These are phyloP conservation scores for Drosophila lini DNA, from an alignment of 1,140 invertebrate genomes.

Conservation along the genomic window DNA sequence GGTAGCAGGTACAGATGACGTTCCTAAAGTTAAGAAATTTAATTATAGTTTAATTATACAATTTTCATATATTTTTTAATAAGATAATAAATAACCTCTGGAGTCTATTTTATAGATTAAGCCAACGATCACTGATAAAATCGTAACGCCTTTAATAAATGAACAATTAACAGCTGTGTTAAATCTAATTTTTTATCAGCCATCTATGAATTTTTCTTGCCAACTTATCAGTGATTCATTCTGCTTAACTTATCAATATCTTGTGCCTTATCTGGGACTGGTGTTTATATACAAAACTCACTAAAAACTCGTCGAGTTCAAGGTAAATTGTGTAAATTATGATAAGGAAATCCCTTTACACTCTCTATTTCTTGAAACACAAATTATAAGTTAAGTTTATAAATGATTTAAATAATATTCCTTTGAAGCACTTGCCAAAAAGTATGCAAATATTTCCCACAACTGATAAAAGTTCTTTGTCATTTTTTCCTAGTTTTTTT, in stretches of 20 bases:
- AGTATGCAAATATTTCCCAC: not conserved
- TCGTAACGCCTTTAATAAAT: not conserved
- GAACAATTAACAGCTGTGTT: not conserved
- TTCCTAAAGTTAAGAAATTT: constrained; percentile 32
- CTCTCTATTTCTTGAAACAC: not conserved
- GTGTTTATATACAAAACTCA: not conserved
- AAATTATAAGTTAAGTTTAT: no score
- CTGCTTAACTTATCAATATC: not conserved
- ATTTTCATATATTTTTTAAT: no score
- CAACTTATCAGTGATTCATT: not conserved
- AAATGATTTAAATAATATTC: not conserved
- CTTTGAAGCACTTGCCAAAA: not conserved
- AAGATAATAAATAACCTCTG: no score
- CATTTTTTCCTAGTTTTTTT: not conserved
- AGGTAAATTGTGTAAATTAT: not conserved
- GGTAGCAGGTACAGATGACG: constrained; percentile 59
- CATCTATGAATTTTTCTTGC: not conserved
- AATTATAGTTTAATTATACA: not conserved
- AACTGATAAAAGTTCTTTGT: not conserved
- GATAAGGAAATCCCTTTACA: not conserved
- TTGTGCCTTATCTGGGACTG: not conserved
- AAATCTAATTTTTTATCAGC: not conserved
- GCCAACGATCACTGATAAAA: no score
- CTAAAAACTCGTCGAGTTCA: not conserved
- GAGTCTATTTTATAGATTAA: no score